Percentiles rank a stretch among this genome's conserved stretches.
Conservation (phyloP, 1,140 invertebrate species). For the Tetramorium alpestre region DNA sequence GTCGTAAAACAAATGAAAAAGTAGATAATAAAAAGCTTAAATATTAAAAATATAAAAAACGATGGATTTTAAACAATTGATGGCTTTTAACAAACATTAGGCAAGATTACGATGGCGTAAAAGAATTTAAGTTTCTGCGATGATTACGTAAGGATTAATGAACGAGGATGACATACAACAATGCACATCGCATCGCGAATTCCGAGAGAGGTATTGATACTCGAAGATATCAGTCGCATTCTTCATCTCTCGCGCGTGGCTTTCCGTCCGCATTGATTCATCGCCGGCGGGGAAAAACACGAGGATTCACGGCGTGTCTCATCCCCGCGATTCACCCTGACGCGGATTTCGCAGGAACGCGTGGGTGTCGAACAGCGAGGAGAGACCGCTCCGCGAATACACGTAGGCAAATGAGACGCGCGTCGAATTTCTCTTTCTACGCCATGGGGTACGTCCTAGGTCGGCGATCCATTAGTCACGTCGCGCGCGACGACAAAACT, state of each 20-base stretch:
- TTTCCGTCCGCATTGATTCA: conserved; percentile 44
- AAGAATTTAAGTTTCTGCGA: background rate
- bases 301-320: conserved; percentile 25
- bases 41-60: background rate
- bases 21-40: background rate
- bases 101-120: background rate
- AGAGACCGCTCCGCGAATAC: background rate
- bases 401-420: conserved; percentile 26
- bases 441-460: conserved; percentile 55
- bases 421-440: conserved; percentile 63
- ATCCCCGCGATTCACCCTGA: conserved; percentile 48
- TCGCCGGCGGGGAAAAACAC: conserved; percentile 21
- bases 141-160: conserved; percentile 49
- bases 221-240: conserved; percentile 34
- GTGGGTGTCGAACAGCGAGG: conserved; percentile 4
- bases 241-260: conserved; percentile 28
- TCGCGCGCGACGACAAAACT: conserved; percentile 70
- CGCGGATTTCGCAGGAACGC: conserved; percentile 44
- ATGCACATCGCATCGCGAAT: background rate
- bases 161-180: conserved; percentile 43
- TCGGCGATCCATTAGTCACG: conserved; percentile 72
- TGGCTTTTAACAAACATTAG: background rate
- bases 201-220: conserved; percentile 11
- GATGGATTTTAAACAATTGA: background rate
- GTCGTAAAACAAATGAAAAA: background rate